A percentile compares a stretch with the other conserved stretches of the same genome.
Evolutionary conservation across 2,888 invertebrate species (phyloP).

Genomic region (Argyra leucocephala): DNA sequence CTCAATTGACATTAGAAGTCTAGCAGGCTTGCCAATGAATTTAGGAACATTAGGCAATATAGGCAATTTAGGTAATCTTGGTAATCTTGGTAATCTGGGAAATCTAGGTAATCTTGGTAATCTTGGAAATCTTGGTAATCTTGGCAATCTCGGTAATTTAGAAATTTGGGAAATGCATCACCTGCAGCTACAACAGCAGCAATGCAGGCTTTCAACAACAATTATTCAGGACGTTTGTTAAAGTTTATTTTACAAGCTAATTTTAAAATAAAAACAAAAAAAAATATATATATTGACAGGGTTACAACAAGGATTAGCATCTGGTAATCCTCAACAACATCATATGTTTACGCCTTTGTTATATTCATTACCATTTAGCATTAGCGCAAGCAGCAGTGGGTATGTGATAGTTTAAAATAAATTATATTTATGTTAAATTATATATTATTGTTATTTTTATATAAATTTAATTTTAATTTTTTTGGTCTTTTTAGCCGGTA

Average conservation of each 20-base stretch:
- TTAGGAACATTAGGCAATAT: constrained; percentile 30
- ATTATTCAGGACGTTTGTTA: constrained; percentile 60
- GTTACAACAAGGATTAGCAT: constrained; percentile 38
- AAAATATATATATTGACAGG: constrained; percentile 26
- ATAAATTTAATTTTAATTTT: background rate
- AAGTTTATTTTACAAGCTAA: background rate
- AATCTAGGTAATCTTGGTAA: constrained; percentile 36
- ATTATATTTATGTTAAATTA: constrained; percentile 34
- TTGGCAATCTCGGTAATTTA: constrained; percentile 27
- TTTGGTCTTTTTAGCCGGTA: constrained; percentile 29
- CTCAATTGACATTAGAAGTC: constrained; percentile 37
- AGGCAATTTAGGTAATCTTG: constrained; percentile 36
- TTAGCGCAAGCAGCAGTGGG: constrained; percentile 65
- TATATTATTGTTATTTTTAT: background rate
- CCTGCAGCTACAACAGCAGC: constrained; percentile 55
- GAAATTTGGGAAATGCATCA: constrained; percentile 36
- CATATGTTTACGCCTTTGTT: constrained; percentile 79
- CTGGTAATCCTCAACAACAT: constrained; percentile 67
- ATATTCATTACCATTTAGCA: constrained; percentile 81
- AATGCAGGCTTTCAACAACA: constrained; percentile 77
- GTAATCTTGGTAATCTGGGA: constrained; percentile 35
- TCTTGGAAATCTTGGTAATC: constrained; percentile 29
- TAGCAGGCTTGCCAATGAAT: constrained; percentile 36
- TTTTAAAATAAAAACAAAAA: background rate
- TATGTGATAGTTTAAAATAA: constrained; percentile 35